phyloP scores from a whole-genome alignment of 2,888 invertebrate genomes.

The Cheiracanthium punctorium region DNA sequence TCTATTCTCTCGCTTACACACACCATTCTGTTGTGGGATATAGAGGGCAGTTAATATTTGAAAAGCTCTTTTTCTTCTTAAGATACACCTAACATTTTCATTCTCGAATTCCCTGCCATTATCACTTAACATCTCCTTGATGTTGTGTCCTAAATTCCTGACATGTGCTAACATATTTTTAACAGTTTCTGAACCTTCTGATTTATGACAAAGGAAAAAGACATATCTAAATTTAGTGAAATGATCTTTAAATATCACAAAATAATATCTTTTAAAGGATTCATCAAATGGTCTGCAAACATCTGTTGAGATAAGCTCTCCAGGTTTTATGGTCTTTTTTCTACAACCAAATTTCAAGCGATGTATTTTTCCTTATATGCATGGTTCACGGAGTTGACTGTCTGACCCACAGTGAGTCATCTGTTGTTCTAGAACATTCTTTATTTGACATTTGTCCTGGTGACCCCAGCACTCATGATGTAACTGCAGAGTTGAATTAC shows the following conservation, averaged over 20 bases:
- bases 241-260: slow-evolving; percentile 66
- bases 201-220: no score
- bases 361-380: background rate
- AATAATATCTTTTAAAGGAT: slow-evolving; percentile 39
- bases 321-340: background rate
- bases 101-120: no score
- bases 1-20: no score
- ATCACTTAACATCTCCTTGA: no score
- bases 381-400: background rate
- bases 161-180: background rate
- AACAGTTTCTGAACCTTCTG: no score
- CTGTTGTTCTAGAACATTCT: background rate
- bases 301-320: slow-evolving; percentile 29
- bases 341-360: background rate
- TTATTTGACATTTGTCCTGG: slow-evolving; percentile 28
- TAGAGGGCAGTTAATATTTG: no score
- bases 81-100: no score
- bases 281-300: slow-evolving; percentile 59
- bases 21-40: no score
- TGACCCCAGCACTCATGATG: slow-evolving; percentile 19
- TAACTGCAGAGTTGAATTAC: background rate
- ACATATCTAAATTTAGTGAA: no score
- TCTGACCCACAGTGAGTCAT: background rate
- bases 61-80: no score
- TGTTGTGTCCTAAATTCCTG: background rate